phyloP scores from a whole-genome alignment of 2,797 vertebrate species.

The Sandelia bainsii region DNA sequence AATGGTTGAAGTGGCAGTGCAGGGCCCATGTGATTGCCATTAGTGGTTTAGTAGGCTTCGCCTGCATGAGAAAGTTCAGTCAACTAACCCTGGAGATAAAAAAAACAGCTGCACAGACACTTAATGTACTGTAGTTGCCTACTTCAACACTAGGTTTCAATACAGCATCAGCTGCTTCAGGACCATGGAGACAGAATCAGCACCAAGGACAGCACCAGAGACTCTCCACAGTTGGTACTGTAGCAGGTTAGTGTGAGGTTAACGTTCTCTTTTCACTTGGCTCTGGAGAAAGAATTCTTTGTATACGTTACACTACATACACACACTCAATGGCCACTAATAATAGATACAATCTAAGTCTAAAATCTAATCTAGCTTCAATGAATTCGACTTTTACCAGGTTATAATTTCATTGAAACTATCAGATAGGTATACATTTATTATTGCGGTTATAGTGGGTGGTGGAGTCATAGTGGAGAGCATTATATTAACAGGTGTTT shows the following conservation, averaged over 20 bases:
- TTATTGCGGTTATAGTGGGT: too few relatives aligned
- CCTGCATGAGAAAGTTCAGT: slow-evolving; percentile 3
- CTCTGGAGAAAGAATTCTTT: not conserved
- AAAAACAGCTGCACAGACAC: not conserved
- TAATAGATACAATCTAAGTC: too few relatives aligned
- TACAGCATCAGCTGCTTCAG: slow-evolving; percentile 43
- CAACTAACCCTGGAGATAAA: not conserved
- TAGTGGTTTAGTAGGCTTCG: not conserved
- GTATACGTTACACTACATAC: too few relatives aligned
- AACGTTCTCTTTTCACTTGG: not conserved
- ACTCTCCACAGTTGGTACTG: not conserved
- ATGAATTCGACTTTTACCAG: too few relatives aligned
- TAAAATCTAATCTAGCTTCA: too few relatives aligned
- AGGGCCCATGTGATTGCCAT: slow-evolving; percentile 4
- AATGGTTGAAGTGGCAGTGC: slow-evolving; percentile 25
- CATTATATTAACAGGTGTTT: too few relatives aligned
- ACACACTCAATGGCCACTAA: too few relatives aligned
- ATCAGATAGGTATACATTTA: too few relatives aligned
- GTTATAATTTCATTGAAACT: too few relatives aligned
- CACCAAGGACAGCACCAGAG: slow-evolving; percentile 55
- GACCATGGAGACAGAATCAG: slow-evolving; percentile 55
- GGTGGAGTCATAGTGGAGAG: too few relatives aligned
- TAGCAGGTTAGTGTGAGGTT: not conserved
- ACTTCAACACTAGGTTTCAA: not conserved
- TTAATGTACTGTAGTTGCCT: not conserved